Conservation (phyloP, 2,888 invertebrate species). For the Chironomus riparius region DNA sequence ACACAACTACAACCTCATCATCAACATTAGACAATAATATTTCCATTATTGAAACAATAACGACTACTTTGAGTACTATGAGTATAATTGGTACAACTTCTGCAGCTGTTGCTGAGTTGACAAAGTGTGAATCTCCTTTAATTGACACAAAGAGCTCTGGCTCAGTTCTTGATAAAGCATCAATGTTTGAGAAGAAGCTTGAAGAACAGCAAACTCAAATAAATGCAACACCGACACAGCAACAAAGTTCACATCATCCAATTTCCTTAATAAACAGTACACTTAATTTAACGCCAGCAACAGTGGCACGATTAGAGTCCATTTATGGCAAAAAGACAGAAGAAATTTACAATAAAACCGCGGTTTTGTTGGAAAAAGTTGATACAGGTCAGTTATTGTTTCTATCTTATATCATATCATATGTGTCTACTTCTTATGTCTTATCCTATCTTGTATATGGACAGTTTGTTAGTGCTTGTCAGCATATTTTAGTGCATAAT, state of each 20-base stretch:
- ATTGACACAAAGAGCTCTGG: conserved; percentile 40
- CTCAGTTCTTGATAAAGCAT: conserved; percentile 42
- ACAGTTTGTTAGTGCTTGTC: too few relatives aligned
- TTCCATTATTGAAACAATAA: conserved; percentile 13
- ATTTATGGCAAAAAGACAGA: conserved; percentile 29
- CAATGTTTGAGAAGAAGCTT: conserved; percentile 39
- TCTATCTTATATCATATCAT: neutral
- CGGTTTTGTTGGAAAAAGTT: conserved; percentile 26
- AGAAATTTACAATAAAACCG: conserved; percentile 30
- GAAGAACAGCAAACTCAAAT: conserved; percentile 34
- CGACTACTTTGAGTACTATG: neutral
- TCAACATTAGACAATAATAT: neutral
- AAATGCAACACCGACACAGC: neutral
- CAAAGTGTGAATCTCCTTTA: conserved; percentile 30
- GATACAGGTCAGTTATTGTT: conserved; percentile 32
- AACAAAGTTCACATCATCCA: conserved; percentile 13
- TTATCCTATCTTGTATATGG: too few relatives aligned
- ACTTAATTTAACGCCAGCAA: conserved; percentile 29
- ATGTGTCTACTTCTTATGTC: neutral
- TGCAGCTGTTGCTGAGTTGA: neutral
- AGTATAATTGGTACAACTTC: neutral
- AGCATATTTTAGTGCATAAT: too few relatives aligned
- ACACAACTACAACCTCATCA: neutral
- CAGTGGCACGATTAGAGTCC: conserved; percentile 27
- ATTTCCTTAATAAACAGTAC: conserved; percentile 19